phyloP scores from a whole-genome alignment of 2,113 vertebrate species.

The Pomatorhinus ruficollis region DNA sequence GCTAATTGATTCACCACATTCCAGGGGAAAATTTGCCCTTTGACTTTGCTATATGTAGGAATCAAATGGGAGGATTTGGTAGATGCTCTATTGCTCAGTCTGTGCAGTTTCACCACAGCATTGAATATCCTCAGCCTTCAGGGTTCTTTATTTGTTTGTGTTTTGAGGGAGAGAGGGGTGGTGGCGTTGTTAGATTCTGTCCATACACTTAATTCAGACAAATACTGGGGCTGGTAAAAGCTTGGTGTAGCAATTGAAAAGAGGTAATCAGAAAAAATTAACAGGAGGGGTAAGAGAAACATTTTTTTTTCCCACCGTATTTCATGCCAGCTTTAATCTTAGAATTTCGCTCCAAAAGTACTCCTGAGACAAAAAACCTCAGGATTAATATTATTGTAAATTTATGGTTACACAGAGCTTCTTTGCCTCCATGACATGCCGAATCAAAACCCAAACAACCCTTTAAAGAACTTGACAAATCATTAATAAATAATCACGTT shows the following conservation, averaged over 20 bases:
- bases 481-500: neutral
- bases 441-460: neutral
- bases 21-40: neutral
- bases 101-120: neutral
- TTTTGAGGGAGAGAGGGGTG: accelerated
- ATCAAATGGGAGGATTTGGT: neutral
- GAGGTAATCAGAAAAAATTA: neutral
- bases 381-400: neutral
- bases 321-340: neutral
- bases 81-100: neutral
- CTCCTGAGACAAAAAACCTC: neutral
- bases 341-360: neutral
- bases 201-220: neutral
- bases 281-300: neutral
- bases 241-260: neutral
- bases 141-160: neutral
- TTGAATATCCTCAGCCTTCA: neutral
- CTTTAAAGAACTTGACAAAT: neutral
- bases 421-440: neutral
- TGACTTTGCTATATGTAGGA: neutral
- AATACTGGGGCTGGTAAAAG: neutral
- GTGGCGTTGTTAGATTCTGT: neutral
- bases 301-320: neutral
- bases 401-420: neutral
- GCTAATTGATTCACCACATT: neutral